A percentile compares a stretch with the other conserved stretches of the same genome.
These are phyloP conservation scores for Glomeris marginata DNA, from an alignment of 2,888 invertebrate genomes.

Conservation along the genomic window DNA sequence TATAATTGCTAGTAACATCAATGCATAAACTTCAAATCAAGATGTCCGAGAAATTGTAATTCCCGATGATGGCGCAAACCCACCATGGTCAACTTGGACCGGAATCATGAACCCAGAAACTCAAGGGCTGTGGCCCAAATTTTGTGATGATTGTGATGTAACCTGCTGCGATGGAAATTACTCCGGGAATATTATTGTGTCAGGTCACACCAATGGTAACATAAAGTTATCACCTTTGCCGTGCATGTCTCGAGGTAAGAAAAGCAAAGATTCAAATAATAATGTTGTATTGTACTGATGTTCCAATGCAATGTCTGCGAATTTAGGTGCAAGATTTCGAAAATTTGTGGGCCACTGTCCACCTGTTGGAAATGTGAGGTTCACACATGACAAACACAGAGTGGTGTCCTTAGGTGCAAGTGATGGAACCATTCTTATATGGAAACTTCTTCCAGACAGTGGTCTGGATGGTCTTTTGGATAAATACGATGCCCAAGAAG, in stretches of 20 bases:
- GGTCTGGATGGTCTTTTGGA: too few relatives aligned
- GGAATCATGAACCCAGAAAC: slow-evolving; percentile 29
- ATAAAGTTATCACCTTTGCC: slow-evolving; percentile 34
- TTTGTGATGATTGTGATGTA: slow-evolving; percentile 32
- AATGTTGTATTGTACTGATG: neutral
- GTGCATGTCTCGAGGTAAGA: slow-evolving; percentile 25
- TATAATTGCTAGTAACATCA: too few relatives aligned
- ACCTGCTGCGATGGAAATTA: slow-evolving; percentile 28
- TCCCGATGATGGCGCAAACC: neutral
- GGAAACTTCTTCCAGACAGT: slow-evolving; percentile 20
- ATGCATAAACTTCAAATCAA: neutral
- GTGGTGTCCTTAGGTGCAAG: slow-evolving; percentile 32
- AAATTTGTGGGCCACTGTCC: slow-evolving; percentile 34
- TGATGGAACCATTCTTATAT: slow-evolving; percentile 33
- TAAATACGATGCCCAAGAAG: too few relatives aligned
- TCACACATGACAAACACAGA: slow-evolving; percentile 27
- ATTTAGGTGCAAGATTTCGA: slow-evolving; percentile 30
- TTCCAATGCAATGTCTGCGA: neutral
- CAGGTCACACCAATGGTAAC: slow-evolving; percentile 34
- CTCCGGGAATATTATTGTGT: slow-evolving; percentile 28
- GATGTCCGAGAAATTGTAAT: neutral
- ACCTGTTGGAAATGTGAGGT: slow-evolving; percentile 33
- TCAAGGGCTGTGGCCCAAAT: slow-evolving; percentile 33
- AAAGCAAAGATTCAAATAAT: neutral
- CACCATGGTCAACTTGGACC: slow-evolving; percentile 32